phyloP scores from a whole-genome alignment of 2,888 invertebrate genomes.

The Drosophila meridiana region DNA sequence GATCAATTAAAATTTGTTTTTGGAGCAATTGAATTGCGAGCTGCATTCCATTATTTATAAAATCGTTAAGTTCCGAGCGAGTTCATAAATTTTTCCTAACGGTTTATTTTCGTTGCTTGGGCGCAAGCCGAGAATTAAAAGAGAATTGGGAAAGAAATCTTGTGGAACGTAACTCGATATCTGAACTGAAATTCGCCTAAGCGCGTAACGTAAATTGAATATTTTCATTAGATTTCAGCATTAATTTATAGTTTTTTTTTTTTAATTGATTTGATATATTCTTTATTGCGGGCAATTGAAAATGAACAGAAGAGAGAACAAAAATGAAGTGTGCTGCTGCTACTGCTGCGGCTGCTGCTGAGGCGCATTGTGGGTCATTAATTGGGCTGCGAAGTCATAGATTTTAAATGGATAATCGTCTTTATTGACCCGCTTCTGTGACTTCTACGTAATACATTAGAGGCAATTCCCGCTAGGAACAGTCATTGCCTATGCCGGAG shows the following conservation, averaged over 20 bases:
- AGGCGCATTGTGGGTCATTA: constrained; percentile 56
- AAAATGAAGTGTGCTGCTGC: neutral
- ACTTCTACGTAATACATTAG: constrained; percentile 54
- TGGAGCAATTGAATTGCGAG: constrained; percentile 32
- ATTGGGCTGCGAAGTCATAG: constrained; percentile 56
- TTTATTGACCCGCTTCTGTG: constrained; percentile 65
- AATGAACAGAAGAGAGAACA: constrained; percentile 4
- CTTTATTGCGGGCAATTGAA: constrained; percentile 60
- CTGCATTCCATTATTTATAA: constrained; percentile 41
- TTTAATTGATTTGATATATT: constrained; percentile 67
- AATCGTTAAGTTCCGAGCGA: constrained; percentile 23
- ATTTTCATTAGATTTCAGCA: constrained; percentile 63
- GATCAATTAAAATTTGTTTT: constrained; percentile 21
- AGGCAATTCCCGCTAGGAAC: constrained; percentile 33
- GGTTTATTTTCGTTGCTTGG: constrained; percentile 7
- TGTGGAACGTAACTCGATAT: constrained; percentile 39
- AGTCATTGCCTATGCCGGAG: neutral
- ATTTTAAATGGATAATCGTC: constrained; percentile 74
- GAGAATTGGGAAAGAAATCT: constrained; percentile 10
- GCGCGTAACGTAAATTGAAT: constrained; percentile 47
- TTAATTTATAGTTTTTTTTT: constrained; percentile 52
- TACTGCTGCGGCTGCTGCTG: neutral
- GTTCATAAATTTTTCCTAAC: constrained; percentile 15
- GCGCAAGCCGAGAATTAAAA: constrained; percentile 7
- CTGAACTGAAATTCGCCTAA: constrained; percentile 19